These are phyloP conservation scores for Callaeas wilsoni DNA, from an alignment of 2,113 vertebrate genomes.

Conservation along the genomic window DNA sequence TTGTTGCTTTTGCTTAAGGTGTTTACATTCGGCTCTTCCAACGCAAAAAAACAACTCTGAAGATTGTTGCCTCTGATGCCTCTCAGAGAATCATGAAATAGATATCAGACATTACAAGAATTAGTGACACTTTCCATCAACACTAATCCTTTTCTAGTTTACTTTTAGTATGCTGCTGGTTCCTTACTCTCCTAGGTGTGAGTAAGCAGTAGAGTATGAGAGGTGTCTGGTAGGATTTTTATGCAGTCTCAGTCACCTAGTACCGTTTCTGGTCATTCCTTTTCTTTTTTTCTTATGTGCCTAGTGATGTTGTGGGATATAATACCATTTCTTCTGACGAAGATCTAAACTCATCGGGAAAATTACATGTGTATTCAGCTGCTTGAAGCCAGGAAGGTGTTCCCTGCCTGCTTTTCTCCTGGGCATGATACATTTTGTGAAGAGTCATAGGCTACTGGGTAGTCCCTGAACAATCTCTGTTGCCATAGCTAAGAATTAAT, in stretches of 20 bases:
- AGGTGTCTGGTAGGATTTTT: neutral
- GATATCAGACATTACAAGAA: neutral
- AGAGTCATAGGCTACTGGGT: neutral
- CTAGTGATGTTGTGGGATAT: neutral
- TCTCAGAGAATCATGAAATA: neutral
- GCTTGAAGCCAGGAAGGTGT: neutral
- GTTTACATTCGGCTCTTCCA: neutral
- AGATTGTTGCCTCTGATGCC: neutral
- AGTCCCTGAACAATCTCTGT: neutral
- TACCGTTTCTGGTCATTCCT: neutral
- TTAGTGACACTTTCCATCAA: neutral
- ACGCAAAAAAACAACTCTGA: neutral
- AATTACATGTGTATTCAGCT: neutral
- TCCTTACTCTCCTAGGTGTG: neutral
- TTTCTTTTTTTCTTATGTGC: neutral
- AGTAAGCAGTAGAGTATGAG: neutral
- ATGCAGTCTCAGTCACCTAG: neutral
- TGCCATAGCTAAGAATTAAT: neutral
- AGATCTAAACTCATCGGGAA: neutral
- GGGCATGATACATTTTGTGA: neutral
- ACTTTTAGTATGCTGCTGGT: neutral
- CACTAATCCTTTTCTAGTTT: neutral
- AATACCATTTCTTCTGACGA: neutral
- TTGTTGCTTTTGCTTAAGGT: neutral
- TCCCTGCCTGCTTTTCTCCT: neutral